Evolutionary conservation across 1,140 invertebrate species (phyloP), one percentile per base, ranked within the genome.

Genomic region (Asobara japonica): DNA sequence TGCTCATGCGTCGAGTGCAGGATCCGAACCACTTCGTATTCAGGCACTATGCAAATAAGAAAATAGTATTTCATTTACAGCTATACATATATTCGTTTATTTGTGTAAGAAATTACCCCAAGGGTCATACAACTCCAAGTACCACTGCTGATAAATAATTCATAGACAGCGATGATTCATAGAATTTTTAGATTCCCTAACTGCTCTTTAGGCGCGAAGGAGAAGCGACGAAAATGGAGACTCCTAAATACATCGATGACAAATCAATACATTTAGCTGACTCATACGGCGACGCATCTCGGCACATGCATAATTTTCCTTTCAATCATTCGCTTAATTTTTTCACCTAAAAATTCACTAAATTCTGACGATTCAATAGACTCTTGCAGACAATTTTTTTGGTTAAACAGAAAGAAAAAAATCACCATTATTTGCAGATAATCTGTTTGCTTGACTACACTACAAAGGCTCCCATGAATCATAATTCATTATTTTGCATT

Each of bases 11-110:
- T 77, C 76, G 80, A 88, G 85, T 81, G 86, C 80, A 86, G 84
- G 77, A 87, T 82, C 69, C 85, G 89, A 77, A 93, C 89, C 71
- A 93, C 86, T 84, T 93, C 90, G 79, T 93, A 93, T 76, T 89
- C 87, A 74, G 92, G 92, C 78, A 93, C 91, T 92, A n/a, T n/a
- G n/a, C n/a, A 78, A 30, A 16, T 85, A 85, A 77, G 45, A 51
- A 51, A 3, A 51, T 4, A 51, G 3, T 56, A 56, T 56, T 56
- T 56, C 11, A 36, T 36, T 36, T 36, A 36, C 31, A 6, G 31
- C n/a, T n/a, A 16, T 16, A 45, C 41, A 56, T 13, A 18, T 56
- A 10, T 27, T 56, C 51, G 18, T 6, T 27, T 56, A 56, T 56
- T 56, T 13, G 13, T 22, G 18, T 5, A 25, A 56, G 51, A 22